Base-by-base conservation (phyloP, 2,888 invertebrate genomes). In the Sisyra nigra region DNA sequence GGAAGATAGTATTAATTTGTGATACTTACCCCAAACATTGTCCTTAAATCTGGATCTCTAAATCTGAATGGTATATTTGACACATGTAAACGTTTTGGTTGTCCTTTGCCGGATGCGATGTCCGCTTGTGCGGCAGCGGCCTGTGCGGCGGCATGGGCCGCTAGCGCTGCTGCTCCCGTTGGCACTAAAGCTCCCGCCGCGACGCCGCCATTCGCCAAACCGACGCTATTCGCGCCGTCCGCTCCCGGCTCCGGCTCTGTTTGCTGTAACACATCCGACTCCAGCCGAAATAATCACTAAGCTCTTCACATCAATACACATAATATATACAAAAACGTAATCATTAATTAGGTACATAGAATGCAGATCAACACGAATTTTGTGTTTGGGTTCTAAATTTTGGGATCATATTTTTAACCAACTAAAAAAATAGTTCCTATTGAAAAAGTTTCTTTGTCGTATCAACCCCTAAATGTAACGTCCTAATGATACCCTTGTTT, bases 1-100 rank as follows among this genome's bases (percentile, higher is more conserved):
- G n/a, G 7, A 24, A 24, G 24, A 24, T 3, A 7, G 3, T 5
- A 24, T 7, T 5, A 24, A 3, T 24, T 24, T 24, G 3, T 5
- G 24, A 24, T 7, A 78, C 91, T 78, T 71, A 96, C 96, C 75
- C 93, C 94, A 69, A 97, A 93, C 85, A 97, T 91, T 56, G 91
- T 87, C 66, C 94, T 80, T 53, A 98, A 78, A 69, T 98, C 97
- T 49, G 94, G 94, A 72, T 98, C 97, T 69, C 97, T 80, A 72
- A 96, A 98, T 63, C 97, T 77, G 74, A 98, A 98, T 58, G 98
- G 98, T 74, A 98, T 98, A 74, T 98, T 98, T 60, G 94, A 96
- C 61, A 98, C 96, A 67, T 98, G 97, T 55, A 98, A 77, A 61
- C 98, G 76, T 67, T 98, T 96, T 54, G 88, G 92, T 62, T 87